phyloP scores from a whole-genome alignment of 2,797 vertebrate genomes.

The Falco columbarius region DNA sequence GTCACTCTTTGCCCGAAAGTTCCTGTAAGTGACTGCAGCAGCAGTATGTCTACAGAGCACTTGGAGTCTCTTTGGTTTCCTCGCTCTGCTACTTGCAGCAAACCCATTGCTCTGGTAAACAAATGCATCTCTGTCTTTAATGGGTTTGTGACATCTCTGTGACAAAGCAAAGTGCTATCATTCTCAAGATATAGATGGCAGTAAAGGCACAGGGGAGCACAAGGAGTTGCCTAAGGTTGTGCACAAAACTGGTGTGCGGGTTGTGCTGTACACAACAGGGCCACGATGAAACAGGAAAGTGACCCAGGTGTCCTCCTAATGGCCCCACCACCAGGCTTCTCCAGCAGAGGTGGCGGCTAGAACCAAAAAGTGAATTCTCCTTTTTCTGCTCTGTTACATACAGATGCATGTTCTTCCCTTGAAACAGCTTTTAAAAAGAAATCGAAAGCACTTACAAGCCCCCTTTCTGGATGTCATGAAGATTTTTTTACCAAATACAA shows the following conservation, averaged over 20 bases:
- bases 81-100: not conserved
- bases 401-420: not conserved
- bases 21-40: not conserved
- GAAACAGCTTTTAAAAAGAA: not conserved
- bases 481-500: not conserved
- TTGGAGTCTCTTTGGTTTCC: not conserved
- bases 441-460: not conserved
- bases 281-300: not conserved
- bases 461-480: not conserved
- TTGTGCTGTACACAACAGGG: not conserved
- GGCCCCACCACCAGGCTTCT: not conserved
- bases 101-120: not conserved
- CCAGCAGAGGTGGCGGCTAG: not conserved
- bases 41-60: not conserved
- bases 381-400: not conserved
- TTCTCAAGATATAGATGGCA: slow-evolving; percentile 61
- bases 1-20: not conserved
- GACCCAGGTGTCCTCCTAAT: not conserved
- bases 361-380: not conserved
- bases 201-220: slow-evolving; percentile 50
- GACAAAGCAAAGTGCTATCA: slow-evolving; percentile 32
- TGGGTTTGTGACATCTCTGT: slow-evolving; percentile 21
- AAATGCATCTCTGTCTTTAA: not conserved
- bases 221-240: not conserved
- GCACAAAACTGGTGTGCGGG: not conserved